A percentile compares a stretch with the other conserved stretches of the same genome.
Evolutionary conservation across 2,888 invertebrate species (phyloP).

Genomic region (Nemoura dubitans): DNA sequence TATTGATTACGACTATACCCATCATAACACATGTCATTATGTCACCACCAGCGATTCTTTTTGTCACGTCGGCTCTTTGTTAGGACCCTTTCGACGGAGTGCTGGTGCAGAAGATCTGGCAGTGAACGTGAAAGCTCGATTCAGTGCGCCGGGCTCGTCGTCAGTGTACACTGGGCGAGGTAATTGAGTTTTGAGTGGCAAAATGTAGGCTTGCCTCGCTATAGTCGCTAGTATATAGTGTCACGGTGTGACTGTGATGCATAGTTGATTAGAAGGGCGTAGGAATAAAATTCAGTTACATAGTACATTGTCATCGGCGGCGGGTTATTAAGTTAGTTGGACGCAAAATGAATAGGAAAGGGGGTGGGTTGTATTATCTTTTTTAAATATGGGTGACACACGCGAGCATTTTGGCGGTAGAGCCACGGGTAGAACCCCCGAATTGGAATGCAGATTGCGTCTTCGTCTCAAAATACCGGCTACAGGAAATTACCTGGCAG

Average conservation of each 20-base stretch:
- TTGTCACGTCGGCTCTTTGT: not conserved
- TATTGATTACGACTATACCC: constrained; percentile 12
- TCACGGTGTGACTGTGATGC: not conserved
- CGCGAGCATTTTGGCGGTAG: too few species aligned
- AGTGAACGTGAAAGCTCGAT: not conserved
- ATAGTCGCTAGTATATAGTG: not conserved
- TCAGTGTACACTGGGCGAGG: not conserved
- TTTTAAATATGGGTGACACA: not conserved
- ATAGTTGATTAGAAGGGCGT: not conserved
- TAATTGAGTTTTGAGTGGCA: not conserved
- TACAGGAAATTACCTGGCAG: too few species aligned
- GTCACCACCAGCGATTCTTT: not conserved
- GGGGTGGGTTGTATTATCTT: not conserved
- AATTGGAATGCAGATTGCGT: too few species aligned
- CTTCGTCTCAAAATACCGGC: too few species aligned
- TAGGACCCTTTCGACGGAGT: not conserved
- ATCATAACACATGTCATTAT: constrained; percentile 12
- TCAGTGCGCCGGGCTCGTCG: not conserved
- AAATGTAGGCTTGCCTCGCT: not conserved
- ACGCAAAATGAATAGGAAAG: constrained; percentile 7
- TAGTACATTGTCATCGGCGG: not conserved
- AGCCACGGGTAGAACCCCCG: too few species aligned
- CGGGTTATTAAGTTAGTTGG: not conserved
- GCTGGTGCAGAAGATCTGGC: not conserved
- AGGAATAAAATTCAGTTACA: not conserved